Conservation (phyloP, 2,888 invertebrate genomes). For the Cybosia mesomella region DNA sequence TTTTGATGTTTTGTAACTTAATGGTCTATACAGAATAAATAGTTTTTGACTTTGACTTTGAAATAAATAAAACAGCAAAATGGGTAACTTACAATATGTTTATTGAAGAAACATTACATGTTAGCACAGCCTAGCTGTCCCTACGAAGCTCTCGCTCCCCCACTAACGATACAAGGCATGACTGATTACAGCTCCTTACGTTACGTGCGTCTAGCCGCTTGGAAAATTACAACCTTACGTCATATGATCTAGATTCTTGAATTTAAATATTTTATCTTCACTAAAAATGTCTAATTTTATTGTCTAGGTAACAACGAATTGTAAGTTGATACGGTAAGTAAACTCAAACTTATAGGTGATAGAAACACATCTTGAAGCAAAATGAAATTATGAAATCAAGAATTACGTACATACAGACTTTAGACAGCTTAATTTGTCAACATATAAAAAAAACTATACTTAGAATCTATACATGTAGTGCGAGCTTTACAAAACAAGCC, state of each 20-base stretch:
- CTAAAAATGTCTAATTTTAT: no score
- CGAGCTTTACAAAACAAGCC: no score
- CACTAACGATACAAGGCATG: conserved; percentile 73
- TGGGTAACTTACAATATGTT: conserved; percentile 79
- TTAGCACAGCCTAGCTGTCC: conserved; percentile 84
- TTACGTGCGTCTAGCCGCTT: conserved; percentile 26
- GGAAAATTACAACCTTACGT: conserved; percentile 25
- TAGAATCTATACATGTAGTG: no score
- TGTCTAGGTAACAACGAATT: no score
- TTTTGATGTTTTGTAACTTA: no score
- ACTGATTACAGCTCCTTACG: conserved; percentile 56
- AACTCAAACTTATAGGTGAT: background rate
- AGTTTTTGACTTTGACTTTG: no score
- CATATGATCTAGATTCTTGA: background rate
- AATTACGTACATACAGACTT: background rate
- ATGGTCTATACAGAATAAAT: no score
- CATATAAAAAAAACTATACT: no score
- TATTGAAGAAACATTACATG: conserved; percentile 82
- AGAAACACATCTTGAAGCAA: background rate
- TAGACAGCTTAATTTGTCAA: background rate
- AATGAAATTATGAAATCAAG: background rate
- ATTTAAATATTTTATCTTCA: background rate
- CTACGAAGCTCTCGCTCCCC: conserved; percentile 72
- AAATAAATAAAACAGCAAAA: conserved; percentile 48
- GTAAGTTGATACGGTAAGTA: background rate